These are phyloP conservation scores for Sarotherodon lohbergeri DNA, from an alignment of 2,113 vertebrate genomes.

Conservation along the genomic window DNA sequence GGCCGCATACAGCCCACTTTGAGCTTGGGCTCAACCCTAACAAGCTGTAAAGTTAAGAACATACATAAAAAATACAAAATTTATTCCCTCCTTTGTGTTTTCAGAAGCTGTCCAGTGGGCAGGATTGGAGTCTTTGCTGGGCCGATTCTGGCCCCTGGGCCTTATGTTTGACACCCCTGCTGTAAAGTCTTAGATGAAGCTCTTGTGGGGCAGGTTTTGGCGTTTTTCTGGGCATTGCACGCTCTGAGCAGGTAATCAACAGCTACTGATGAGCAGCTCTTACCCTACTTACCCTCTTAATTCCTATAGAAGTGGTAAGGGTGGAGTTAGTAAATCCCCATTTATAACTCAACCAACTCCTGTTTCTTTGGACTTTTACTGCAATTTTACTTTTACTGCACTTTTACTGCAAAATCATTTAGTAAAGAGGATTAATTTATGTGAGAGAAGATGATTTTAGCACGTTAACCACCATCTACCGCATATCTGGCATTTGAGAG, in stretches of 20 bases:
- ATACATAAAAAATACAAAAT: not conserved
- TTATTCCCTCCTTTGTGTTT: not conserved
- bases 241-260: not conserved
- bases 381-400: not conserved
- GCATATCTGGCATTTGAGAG: not conserved
- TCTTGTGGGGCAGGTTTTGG: rapidly evolving
- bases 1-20: not conserved
- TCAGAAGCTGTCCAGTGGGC: not conserved
- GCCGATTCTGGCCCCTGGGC: too few relatives aligned
- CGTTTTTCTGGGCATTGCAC: not conserved
- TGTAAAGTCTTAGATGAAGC: not conserved
- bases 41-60: not conserved
- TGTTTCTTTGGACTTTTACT: not conserved
- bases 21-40: not conserved
- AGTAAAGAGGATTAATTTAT: not conserved
- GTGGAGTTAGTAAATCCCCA: not conserved
- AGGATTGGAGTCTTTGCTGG: not conserved
- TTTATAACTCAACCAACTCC: not conserved
- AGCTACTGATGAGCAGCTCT: not conserved
- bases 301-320: not conserved
- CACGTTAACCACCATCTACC: not conserved
- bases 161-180: too few relatives aligned
- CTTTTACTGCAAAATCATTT: not conserved
- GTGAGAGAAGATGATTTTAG: not conserved
- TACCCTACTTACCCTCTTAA: not conserved